A percentile compares a stretch with the other conserved stretches of the same genome.
Evolutionary conservation across 2,888 invertebrate genomes (phyloP).

Genomic region (Coleophora flavipennella): DNA sequence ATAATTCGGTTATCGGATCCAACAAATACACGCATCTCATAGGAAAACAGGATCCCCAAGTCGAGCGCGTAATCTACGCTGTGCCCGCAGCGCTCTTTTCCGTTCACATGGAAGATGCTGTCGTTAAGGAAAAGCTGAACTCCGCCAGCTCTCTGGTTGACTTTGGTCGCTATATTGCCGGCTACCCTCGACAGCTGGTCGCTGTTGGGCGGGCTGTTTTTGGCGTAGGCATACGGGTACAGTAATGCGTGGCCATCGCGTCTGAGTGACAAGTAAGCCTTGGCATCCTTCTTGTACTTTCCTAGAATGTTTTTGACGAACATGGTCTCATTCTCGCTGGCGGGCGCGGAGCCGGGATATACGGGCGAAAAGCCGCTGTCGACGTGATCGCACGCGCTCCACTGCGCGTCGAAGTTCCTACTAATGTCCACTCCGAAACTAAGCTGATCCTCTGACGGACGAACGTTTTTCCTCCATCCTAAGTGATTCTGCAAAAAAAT

Average conservation of each 20-base stretch:
- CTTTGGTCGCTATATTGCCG: constrained; percentile 31
- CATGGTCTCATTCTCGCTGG: constrained; percentile 77
- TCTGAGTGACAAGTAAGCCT: constrained; percentile 80
- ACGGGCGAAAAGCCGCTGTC: constrained; percentile 30
- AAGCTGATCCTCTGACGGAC: constrained; percentile 20
- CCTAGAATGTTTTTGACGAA: constrained; percentile 71
- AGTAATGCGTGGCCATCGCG: constrained; percentile 77
- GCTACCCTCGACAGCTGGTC: constrained; percentile 26
- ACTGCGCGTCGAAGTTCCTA: constrained; percentile 48
- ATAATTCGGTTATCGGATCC: constrained; percentile 34
- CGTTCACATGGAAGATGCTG: constrained; percentile 37
- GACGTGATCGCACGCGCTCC: constrained; percentile 29
- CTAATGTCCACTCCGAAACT: constrained; percentile 49
- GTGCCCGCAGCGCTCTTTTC: constrained; percentile 43
- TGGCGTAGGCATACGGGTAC: constrained; percentile 75
- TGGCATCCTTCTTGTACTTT: constrained; percentile 54
- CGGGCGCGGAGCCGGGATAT: constrained; percentile 72
- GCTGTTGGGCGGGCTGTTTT: constrained; percentile 12
- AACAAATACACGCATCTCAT: constrained; percentile 55
- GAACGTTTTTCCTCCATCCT: constrained; percentile 46
- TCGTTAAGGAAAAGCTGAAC: constrained; percentile 39
- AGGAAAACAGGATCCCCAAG: constrained; percentile 30
- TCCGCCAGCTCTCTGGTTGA: constrained; percentile 41
- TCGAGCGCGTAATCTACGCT: constrained; percentile 51
- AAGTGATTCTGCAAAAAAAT: constrained; percentile 18